These are phyloP conservation scores for Hippocampus barbouri DNA, from an alignment of 2,113 vertebrate species.

Conservation along the genomic window DNA sequence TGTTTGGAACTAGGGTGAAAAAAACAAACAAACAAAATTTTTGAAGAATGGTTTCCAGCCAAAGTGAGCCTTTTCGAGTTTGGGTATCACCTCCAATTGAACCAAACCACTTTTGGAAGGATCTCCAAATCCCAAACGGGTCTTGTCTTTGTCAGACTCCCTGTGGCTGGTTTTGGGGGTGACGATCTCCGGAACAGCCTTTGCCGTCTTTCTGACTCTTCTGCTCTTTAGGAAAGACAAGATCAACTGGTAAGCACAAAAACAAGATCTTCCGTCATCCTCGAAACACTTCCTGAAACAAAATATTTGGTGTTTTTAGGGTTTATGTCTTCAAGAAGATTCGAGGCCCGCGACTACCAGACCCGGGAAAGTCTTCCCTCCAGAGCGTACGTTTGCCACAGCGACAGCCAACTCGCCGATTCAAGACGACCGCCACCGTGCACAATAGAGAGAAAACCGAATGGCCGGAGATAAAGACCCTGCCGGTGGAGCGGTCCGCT, in stretches of 20 bases:
- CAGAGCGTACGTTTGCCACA: slow-evolving; percentile 41
- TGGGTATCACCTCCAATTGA: too few relatives aligned
- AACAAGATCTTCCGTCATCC: not conserved
- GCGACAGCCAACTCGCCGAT: not conserved
- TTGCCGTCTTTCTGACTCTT: slow-evolving; percentile 10
- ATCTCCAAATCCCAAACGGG: not conserved
- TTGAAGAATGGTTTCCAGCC: too few relatives aligned
- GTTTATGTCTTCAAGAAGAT: slow-evolving; percentile 29
- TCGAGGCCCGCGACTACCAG: slow-evolving; percentile 28
- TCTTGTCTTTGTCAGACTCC: slow-evolving; percentile 16
- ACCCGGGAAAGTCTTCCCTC: slow-evolving; percentile 53
- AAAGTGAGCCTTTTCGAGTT: too few relatives aligned
- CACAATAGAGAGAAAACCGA: not conserved
- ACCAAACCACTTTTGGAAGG: too few relatives aligned
- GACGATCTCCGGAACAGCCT: fast-evolving
- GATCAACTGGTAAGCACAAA: slow-evolving; percentile 38
- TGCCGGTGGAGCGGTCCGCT: too few relatives aligned
- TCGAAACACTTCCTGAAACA: not conserved
- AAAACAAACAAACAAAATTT: too few relatives aligned
- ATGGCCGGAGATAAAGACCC: not conserved
- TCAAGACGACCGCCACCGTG: too few relatives aligned
- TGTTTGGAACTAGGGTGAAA: too few relatives aligned
- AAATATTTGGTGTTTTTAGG: slow-evolving; percentile 32
- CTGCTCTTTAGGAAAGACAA: slow-evolving; percentile 7
- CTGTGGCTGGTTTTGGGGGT: not conserved